Conservation (phyloP, 2,113 vertebrate species). For the Oreochromis aureus region DNA sequence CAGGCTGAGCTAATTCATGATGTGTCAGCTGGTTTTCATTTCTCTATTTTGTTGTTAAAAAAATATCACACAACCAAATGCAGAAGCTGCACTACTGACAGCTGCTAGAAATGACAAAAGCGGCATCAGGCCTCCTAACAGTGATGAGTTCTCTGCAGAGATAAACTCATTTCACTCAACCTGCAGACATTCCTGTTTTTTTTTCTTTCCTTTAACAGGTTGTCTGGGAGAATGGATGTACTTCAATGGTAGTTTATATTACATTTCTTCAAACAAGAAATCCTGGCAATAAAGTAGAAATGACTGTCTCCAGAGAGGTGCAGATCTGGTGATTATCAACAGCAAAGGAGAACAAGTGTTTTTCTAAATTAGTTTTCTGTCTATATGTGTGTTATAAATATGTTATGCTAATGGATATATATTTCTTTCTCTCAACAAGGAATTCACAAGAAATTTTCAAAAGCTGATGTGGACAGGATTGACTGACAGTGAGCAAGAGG, state of each 20-base stretch:
- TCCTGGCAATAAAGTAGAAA: not conserved
- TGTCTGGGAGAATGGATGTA: not conserved
- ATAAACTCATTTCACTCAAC: not conserved
- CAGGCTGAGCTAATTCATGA: not conserved
- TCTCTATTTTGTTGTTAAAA: not conserved
- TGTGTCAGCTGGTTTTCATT: not conserved
- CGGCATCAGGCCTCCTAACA: not conserved
- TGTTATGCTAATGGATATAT: not conserved
- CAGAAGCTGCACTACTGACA: not conserved
- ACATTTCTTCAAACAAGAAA: constrained; percentile 1
- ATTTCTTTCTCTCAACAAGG: not conserved
- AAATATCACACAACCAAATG: not conserved
- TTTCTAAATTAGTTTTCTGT: not conserved
- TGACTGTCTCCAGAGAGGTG: not conserved
- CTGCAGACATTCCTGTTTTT: not conserved
- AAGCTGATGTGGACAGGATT: not conserved
- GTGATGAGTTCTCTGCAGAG: not conserved
- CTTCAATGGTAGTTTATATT: not conserved
- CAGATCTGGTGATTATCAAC: not conserved
- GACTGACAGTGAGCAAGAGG: not conserved
- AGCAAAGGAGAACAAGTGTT: not conserved
- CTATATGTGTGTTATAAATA: not conserved
- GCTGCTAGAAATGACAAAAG: not conserved
- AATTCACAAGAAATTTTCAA: not conserved
- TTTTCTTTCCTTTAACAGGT: not conserved